phyloP scores from a whole-genome alignment of 2,888 invertebrate genomes.

The Cecidostiba fungosa region DNA sequence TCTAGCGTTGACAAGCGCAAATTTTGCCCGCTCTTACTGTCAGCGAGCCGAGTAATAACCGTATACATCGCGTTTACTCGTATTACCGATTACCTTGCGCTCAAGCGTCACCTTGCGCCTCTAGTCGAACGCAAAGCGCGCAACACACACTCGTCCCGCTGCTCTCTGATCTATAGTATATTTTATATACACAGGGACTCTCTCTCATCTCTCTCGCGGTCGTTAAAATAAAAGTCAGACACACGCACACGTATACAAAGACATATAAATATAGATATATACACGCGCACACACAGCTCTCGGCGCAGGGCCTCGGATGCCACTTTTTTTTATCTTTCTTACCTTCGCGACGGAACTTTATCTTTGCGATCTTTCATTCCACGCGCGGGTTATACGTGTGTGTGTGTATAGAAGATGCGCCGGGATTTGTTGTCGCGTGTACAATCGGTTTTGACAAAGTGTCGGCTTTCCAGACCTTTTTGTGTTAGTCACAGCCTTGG shows the following conservation, averaged over 20 bases:
- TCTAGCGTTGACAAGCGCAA: background rate
- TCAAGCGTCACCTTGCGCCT: slow-evolving; percentile 40
- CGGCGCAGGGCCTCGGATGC: background rate
- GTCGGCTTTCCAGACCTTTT: slow-evolving; percentile 3
- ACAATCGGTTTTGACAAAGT: slow-evolving; percentile 14
- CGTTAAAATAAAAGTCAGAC: background rate
- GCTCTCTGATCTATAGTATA: background rate
- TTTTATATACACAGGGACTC: background rate
- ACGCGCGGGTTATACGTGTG: background rate
- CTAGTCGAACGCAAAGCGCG: background rate
- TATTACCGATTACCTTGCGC: slow-evolving; percentile 52
- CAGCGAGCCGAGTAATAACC: slow-evolving; percentile 14
- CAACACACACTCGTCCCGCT: background rate
- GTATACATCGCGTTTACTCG: slow-evolving; percentile 31
- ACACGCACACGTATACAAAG: background rate
- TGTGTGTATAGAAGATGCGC: background rate
- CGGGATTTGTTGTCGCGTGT: slow-evolving; percentile 5
- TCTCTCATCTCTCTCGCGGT: background rate
- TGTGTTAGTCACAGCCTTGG: background rate
- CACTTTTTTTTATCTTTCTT: background rate
- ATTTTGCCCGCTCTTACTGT: slow-evolving; percentile 6
- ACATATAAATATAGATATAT: background rate
- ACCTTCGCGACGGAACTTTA: slow-evolving; percentile 1
- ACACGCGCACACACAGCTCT: background rate
- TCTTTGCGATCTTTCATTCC: background rate